Percentiles rank a stretch among this genome's conserved stretches.
phyloP scores from a whole-genome alignment of 2,113 vertebrate genomes.

The Ceyx cyanopectus region DNA sequence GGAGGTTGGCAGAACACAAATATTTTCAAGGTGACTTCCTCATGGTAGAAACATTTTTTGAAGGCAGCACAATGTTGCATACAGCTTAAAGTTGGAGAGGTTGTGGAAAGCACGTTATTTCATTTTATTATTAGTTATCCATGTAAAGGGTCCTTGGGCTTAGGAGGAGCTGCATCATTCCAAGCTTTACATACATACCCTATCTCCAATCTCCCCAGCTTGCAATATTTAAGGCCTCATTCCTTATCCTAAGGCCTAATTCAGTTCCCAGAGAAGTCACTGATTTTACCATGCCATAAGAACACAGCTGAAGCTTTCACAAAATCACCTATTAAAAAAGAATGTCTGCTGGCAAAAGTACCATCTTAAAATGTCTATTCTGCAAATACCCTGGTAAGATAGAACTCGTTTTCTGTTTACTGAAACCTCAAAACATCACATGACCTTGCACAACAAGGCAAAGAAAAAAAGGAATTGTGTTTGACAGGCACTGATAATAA shows the following conservation, averaged over 20 bases:
- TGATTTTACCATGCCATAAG: not conserved
- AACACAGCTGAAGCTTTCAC: not conserved
- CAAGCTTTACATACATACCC: not conserved
- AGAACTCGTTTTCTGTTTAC: conserved; percentile 51
- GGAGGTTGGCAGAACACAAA: not conserved
- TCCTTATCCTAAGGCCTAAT: not conserved
- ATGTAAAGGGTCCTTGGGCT: not conserved
- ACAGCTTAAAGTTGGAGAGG: not conserved
- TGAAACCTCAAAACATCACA: conserved; percentile 25
- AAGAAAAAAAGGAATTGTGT: conserved; percentile 29
- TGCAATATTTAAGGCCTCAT: not conserved
- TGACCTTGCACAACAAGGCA: conserved; percentile 31
- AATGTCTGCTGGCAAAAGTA: not conserved
- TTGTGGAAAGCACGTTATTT: not conserved
- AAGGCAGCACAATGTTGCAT: not conserved
- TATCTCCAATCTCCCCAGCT: not conserved
- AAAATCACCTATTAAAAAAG: conserved; percentile 41
- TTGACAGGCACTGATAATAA: conserved; percentile 74
- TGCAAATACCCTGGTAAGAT: conserved; percentile 13
- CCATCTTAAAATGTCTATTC: not conserved
- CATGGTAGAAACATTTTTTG: not conserved
- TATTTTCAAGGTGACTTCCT: conserved; percentile 38
- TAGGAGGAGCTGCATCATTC: not conserved
- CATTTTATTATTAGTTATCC: not conserved
- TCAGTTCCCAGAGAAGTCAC: not conserved